A percentile compares a stretch with the other conserved stretches of the same genome.
phyloP scores from a whole-genome alignment of 2,888 invertebrate genomes.

The Rhamphomyia laevipes region DNA sequence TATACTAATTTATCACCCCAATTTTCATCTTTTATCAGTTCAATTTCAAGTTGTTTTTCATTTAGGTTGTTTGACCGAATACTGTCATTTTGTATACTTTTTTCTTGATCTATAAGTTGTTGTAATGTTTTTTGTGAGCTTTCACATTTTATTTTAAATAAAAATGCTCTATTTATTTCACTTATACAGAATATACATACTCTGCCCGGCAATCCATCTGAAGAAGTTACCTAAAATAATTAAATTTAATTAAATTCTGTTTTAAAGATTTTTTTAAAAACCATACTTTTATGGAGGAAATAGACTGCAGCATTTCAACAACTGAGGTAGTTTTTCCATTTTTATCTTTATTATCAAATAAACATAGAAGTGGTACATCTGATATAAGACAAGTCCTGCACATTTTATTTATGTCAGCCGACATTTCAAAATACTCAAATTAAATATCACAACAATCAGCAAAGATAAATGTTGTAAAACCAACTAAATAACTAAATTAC shows the following conservation, averaged over 20 bases:
- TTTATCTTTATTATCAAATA: slow-evolving; percentile 25
- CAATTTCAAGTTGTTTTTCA: neutral
- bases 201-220: slow-evolving; percentile 32
- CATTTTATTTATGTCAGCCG: slow-evolving; percentile 29
- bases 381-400: slow-evolving; percentile 32
- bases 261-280: neutral
- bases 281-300: neutral
- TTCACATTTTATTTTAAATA: slow-evolving; percentile 36
- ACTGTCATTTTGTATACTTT: neutral
- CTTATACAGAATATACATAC: slow-evolving; percentile 34
- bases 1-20: neutral
- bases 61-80: neutral
- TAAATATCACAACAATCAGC: too few relatives aligned
- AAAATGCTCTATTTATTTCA: slow-evolving; percentile 33
- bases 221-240: slow-evolving; percentile 8
- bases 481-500: too few relatives aligned
- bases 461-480: too few relatives aligned
- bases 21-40: neutral
- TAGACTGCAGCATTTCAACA: neutral
- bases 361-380: slow-evolving; percentile 27
- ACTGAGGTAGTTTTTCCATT: slow-evolving; percentile 1
- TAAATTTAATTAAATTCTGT: neutral
- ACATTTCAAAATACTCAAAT: slow-evolving; percentile 5
- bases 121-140: slow-evolving; percentile 31
- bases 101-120: slow-evolving; percentile 22